Evolutionary conservation across 2,113 vertebrate species (phyloP).

Genomic region (Pterocles orientalis): DNA sequence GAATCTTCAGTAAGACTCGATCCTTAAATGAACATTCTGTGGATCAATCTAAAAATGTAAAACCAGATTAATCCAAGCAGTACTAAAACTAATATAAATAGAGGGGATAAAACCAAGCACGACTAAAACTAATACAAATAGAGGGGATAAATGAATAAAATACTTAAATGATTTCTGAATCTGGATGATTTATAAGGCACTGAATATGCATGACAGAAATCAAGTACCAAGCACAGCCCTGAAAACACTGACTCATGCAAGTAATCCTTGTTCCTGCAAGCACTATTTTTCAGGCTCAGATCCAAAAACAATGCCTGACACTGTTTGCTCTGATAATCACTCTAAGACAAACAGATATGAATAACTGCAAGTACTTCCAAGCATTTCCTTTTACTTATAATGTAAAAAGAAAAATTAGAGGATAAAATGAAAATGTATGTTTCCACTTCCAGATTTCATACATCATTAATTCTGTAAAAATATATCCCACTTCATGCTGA

Average conservation of each 20-base stretch:
- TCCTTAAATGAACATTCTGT: neutral
- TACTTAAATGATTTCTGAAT: constrained; percentile 48
- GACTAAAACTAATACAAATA: constrained; percentile 42
- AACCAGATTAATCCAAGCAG: constrained; percentile 18
- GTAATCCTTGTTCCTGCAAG: constrained; percentile 56
- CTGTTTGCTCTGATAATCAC: constrained; percentile 73
- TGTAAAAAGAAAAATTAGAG: constrained; percentile 67
- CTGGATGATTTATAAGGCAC: constrained; percentile 55
- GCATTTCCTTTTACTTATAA: constrained; percentile 62
- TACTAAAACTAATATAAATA: constrained; percentile 25
- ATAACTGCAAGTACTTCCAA: constrained; percentile 55
- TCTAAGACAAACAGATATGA: constrained; percentile 72
- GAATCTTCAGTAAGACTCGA: neutral
- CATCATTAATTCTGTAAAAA: constrained; percentile 72
- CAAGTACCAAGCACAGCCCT: constrained; percentile 38
- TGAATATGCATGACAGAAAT: constrained; percentile 58
- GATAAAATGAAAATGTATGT: constrained; percentile 63
- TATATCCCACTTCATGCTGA: constrained; percentile 49
- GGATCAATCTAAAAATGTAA: constrained; percentile 15
- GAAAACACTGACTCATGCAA: constrained; percentile 59
- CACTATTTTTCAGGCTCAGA: constrained; percentile 56
- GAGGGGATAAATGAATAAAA: constrained; percentile 7
- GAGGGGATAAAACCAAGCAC: neutral
- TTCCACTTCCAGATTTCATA: constrained; percentile 66
- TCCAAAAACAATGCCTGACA: constrained; percentile 70